A percentile compares a stretch with the other conserved stretches of the same genome.
These are phyloP conservation scores for Bibio marci DNA, from an alignment of 2,888 invertebrate genomes.

Conservation along the genomic window DNA sequence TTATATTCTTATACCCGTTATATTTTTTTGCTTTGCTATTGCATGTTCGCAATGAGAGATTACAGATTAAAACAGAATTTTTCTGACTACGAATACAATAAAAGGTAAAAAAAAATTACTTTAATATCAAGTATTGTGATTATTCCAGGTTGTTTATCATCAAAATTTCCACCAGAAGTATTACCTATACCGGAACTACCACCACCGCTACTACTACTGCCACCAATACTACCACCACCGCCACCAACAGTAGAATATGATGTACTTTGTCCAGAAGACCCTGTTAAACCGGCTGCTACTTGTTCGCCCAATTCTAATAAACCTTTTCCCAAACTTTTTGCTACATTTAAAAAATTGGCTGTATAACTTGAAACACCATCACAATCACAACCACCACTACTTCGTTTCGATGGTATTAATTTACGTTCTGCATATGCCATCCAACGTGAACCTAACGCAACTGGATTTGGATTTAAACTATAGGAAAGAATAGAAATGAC, in stretches of 20 bases:
- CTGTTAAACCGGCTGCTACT: constrained; percentile 78
- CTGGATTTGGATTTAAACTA: constrained; percentile 49
- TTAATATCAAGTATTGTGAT: constrained; percentile 76
- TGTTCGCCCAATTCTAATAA: constrained; percentile 79
- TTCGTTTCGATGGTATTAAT: constrained; percentile 56
- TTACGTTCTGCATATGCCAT: constrained; percentile 76
- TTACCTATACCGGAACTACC: constrained; percentile 24
- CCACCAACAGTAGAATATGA: neutral
- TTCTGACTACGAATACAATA: too few relatives aligned
- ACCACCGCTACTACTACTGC: constrained; percentile 26
- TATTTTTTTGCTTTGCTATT: too few relatives aligned
- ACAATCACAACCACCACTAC: constrained; percentile 69
- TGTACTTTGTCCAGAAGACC: constrained; percentile 32
- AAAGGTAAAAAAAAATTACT: constrained; percentile 27
- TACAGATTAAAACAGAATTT: too few relatives aligned
- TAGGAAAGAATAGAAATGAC: constrained; percentile 6
- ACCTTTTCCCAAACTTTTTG: constrained; percentile 84
- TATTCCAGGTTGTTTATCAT: constrained; percentile 67
- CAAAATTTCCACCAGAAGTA: constrained; percentile 20
- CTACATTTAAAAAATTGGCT: constrained; percentile 85
- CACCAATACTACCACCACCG: constrained; percentile 25
- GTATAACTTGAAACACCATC: constrained; percentile 80
- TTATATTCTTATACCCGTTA: too few relatives aligned
- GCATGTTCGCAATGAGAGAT: too few relatives aligned
- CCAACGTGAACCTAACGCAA: constrained; percentile 75